Base-by-base conservation (phyloP, 92 coral and sea anemone species). In the Epizoanthus fatuus region DNA sequence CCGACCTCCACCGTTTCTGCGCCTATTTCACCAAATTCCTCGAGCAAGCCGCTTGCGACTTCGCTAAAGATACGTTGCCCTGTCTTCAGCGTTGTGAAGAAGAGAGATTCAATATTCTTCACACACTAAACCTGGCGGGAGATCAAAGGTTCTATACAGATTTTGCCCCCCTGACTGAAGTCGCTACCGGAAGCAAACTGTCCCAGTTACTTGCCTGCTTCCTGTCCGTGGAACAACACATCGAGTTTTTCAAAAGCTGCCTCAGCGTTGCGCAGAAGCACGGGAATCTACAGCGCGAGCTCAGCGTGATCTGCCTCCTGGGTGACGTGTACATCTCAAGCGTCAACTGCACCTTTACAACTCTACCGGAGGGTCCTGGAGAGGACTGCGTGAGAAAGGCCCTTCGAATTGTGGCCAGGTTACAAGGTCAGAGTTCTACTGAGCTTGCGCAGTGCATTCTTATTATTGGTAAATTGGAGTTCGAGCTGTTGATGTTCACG, bases 251-350 rank as follows among this genome's bases (percentile, higher is more conserved):
- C 64, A 63, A 81, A 39, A 59, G 70, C 39, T 66, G 81, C 25
- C 64, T 81, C 15, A 12, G 19, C 20, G 86, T 63, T 42, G 86
- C 86, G 29, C 86, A 81, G 57, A 22, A 64, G 38, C 72, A 70
- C 11, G 86, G 86, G 8, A 81, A 81, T 71, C 86, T 81, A 4
- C 75, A 81, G 29, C 72, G 86, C 20, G 86, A 81, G 15, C 75
- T 70, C 29, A 54, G 56, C 15, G 52, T 81, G 42, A 68, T 81
- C 5, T 81, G 86, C 25, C 72, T 42, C 29, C 64, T 81, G 6
- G 86, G 75, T 44, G 37, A 68, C 56, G 86, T 81, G 72, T 81
- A 81, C 57, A 81, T 81, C 17, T 81, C 86, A 68, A 81, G 86
- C 39, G 86, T 81, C 2, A 81, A 81, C 78, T 81, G 86, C 29